Conservation (phyloP, 1,140 invertebrate genomes). For the Tribolium madens region DNA sequence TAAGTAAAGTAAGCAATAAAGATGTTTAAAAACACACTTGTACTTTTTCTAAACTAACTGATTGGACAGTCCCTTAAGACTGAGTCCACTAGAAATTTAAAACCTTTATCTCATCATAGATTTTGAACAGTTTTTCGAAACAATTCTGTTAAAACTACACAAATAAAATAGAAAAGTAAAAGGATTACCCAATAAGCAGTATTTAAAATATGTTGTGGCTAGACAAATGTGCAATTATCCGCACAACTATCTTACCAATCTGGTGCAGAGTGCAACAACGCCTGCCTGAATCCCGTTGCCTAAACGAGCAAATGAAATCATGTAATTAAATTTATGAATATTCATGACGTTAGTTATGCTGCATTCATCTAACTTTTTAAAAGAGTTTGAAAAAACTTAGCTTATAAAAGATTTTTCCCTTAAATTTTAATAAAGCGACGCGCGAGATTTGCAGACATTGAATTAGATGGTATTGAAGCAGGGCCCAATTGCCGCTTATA, state of each 20-base stretch:
- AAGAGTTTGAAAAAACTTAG: constrained; percentile 53
- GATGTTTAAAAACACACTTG: no score
- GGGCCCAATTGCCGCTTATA: constrained; percentile 52
- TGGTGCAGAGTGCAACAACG: constrained; percentile 17
- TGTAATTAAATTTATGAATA: constrained; percentile 52
- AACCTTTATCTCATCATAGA: no score
- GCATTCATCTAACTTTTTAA: constrained; percentile 54
- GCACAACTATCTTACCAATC: constrained; percentile 3
- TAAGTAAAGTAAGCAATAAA: no score
- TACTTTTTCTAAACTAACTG: no score
- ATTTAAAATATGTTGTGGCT: not conserved
- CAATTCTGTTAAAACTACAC: no score
- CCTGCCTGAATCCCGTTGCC: not conserved
- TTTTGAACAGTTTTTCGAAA: no score
- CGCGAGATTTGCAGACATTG: constrained; percentile 51
- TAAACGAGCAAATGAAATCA: constrained; percentile 41
- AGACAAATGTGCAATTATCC: constrained; percentile 19
- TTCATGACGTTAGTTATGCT: constrained; percentile 54
- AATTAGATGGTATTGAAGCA: constrained; percentile 55
- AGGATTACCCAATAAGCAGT: no score
- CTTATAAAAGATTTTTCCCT: constrained; percentile 53
- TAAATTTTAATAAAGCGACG: constrained; percentile 54
- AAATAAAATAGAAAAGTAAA: no score
- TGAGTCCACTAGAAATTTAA: no score
- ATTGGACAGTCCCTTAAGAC: no score